These are phyloP conservation scores for Oreochromis aureus DNA, from an alignment of 2,113 vertebrate genomes.

Conservation along the genomic window DNA sequence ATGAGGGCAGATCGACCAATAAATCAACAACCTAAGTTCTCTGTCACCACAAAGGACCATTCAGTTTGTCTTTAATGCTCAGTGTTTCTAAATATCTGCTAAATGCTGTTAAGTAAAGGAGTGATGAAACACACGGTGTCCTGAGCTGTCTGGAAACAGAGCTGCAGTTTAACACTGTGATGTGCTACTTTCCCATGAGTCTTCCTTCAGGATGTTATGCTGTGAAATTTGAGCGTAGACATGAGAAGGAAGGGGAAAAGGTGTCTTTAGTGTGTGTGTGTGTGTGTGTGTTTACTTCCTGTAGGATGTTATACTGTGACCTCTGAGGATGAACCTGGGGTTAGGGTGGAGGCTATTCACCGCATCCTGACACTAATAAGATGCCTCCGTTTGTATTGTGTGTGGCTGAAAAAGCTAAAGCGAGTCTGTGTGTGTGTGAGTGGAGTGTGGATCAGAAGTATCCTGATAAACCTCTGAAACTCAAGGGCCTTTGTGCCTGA, in stretches of 20 bases:
- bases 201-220: conserved; percentile 38
- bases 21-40: neutral
- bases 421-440: neutral
- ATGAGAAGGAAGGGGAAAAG: neutral
- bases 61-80: neutral
- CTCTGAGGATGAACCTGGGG: conserved; percentile 44
- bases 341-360: conserved; percentile 16
- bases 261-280: neutral
- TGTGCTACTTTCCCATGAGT: neutral
- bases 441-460: neutral
- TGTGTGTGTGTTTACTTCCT: conserved; percentile 31
- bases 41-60: neutral
- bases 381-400: neutral
- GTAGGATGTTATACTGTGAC: conserved; percentile 51
- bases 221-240: conserved; percentile 38
- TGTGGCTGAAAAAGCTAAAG: neutral
- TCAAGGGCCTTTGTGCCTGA: neutral
- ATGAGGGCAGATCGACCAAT: rapidly evolving
- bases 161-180: neutral
- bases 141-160: neutral
- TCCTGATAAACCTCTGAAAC: conserved; percentile 6
- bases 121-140: neutral
- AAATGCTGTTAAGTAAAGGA: neutral
- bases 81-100: neutral
- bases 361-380: conserved; percentile 37